Evolutionary conservation across 2,113 vertebrate species (phyloP).

Genomic region (Barnardius zonarius): DNA sequence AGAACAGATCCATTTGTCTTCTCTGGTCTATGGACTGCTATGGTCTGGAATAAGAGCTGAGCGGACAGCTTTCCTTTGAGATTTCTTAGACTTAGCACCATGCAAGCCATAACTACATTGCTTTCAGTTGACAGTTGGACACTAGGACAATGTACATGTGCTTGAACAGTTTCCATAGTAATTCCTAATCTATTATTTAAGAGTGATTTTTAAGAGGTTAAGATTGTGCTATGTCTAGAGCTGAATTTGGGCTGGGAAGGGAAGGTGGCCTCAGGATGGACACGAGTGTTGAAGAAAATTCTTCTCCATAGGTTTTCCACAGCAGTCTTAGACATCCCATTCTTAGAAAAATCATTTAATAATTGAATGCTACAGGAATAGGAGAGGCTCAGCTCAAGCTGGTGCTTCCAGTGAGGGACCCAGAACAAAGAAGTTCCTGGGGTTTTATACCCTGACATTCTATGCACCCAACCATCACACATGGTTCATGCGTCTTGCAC

Average conservation of each 20-base stretch:
- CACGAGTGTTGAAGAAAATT: neutral
- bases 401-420: neutral
- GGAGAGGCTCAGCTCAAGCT: neutral
- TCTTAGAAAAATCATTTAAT: neutral
- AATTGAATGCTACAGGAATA: neutral
- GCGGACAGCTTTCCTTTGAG: neutral
- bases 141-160: neutral
- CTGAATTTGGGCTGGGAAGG: neutral
- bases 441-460: neutral
- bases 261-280: neutral
- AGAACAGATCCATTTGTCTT: neutral
- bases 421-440: neutral
- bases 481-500: neutral
- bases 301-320: neutral
- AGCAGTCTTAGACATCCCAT: neutral
- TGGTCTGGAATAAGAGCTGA: neutral
- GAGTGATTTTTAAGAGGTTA: neutral
- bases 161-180: neutral
- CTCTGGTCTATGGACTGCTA: fast-evolving
- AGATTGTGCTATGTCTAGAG: neutral
- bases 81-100: fast-evolving
- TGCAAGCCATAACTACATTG: neutral
- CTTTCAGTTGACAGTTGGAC: neutral
- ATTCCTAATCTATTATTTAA: neutral
- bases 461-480: neutral